These are phyloP conservation scores for Antheraea mylitta DNA, from an alignment of 1,140 invertebrate species.

Conservation along the genomic window DNA sequence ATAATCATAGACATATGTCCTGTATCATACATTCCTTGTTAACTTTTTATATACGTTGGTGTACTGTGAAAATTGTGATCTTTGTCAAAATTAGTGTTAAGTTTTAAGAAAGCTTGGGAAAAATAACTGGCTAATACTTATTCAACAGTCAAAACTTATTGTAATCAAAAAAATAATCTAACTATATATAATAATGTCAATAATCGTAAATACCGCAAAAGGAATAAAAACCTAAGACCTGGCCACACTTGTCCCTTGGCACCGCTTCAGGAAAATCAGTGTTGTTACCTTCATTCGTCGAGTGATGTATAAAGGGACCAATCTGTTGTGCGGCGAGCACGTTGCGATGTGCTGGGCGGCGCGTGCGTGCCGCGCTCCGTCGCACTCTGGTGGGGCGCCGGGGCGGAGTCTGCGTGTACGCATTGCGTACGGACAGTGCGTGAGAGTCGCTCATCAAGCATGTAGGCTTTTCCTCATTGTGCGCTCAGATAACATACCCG, in stretches of 20 bases:
- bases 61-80: too few species aligned
- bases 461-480: slow-evolving; percentile 18
- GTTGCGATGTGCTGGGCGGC: slow-evolving; percentile 45
- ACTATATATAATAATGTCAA: too few species aligned
- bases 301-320: slow-evolving; percentile 53
- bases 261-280: slow-evolving; percentile 46
- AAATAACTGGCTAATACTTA: too few species aligned
- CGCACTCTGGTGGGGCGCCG: slow-evolving; percentile 37
- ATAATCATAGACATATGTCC: too few species aligned
- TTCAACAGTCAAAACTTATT: too few species aligned
- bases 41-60: too few species aligned
- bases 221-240: too few species aligned
- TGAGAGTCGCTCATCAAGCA: slow-evolving; percentile 37
- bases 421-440: slow-evolving; percentile 62
- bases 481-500: not conserved
- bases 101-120: too few species aligned
- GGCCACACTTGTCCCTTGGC: slow-evolving; percentile 31
- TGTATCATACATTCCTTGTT: too few species aligned
- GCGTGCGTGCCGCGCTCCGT: slow-evolving; percentile 27
- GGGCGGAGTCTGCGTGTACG: slow-evolving; percentile 55
- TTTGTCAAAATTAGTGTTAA: too few species aligned
- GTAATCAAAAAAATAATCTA: too few species aligned
- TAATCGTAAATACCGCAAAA: too few species aligned
- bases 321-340: slow-evolving; percentile 49
- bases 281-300: slow-evolving; percentile 50